phyloP scores from a whole-genome alignment of 2,113 vertebrate species.

The Plotosus lineatus region DNA sequence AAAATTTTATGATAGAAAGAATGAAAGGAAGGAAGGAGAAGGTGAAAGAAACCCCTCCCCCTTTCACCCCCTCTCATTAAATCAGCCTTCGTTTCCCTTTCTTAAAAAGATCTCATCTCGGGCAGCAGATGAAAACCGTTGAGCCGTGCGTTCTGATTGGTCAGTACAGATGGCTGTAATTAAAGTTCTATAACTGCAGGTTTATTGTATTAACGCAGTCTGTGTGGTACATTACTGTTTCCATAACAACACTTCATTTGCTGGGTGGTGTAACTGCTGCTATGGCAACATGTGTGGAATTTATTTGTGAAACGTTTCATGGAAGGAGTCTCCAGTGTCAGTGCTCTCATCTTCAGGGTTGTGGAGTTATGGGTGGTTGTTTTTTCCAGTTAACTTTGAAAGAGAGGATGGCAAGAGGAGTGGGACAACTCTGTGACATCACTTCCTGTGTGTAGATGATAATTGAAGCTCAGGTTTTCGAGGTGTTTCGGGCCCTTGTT shows the following conservation, averaged over 20 bases:
- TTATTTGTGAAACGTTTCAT: background rate
- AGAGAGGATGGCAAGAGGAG: too few relatives aligned
- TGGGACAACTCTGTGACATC: too few relatives aligned
- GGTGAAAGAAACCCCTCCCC: background rate
- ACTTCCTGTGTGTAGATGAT: too few relatives aligned
- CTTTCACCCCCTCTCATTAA: too few relatives aligned
- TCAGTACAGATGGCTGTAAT: background rate
- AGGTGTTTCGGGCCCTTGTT: too few relatives aligned
- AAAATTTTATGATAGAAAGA: background rate
- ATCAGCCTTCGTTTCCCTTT: background rate
- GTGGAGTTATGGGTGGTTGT: too few relatives aligned
- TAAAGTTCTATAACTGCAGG: background rate
- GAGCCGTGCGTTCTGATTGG: background rate
- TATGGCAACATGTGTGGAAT: background rate
- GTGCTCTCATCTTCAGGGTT: too few relatives aligned
- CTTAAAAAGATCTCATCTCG: too few relatives aligned
- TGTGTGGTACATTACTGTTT: background rate
- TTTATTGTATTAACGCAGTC: background rate
- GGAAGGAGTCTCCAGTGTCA: background rate
- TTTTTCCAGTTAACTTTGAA: too few relatives aligned
- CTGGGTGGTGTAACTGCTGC: background rate
- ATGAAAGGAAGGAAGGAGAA: background rate
- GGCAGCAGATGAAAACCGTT: background rate
- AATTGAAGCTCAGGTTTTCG: too few relatives aligned
- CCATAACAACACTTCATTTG: background rate